Percentiles rank a stretch among this genome's conserved stretches.
Evolutionary conservation across 1,140 invertebrate genomes (phyloP).

Genomic region (Hypothenemus hampei): DNA sequence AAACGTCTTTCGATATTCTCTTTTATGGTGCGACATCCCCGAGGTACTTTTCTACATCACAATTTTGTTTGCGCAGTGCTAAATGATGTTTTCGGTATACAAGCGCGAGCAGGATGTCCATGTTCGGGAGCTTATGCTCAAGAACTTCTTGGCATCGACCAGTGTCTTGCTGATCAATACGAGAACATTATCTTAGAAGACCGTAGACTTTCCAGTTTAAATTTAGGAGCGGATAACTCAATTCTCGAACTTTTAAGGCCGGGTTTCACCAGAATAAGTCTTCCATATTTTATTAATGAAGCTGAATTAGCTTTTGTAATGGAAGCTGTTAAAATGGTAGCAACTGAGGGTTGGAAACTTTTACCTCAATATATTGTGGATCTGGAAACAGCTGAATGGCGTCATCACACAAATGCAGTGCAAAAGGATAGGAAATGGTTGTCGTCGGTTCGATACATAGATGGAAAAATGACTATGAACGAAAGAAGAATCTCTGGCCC

Average conservation of each 20-base stretch:
- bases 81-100: conserved; percentile 90
- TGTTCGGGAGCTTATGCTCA: conserved; percentile 81
- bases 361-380: conserved; percentile 83
- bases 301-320: conserved; percentile 75
- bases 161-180: conserved; percentile 67
- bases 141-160: conserved; percentile 77
- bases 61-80: conserved; percentile 84
- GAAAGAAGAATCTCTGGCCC: conserved; percentile 64
- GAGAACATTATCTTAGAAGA: conserved; percentile 72
- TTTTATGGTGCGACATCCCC: conserved; percentile 75
- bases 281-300: conserved; percentile 82
- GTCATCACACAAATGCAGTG: conserved; percentile 73
- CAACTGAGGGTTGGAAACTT: conserved; percentile 83
- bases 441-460: conserved; percentile 57
- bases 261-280: conserved; percentile 78
- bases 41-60: conserved; percentile 80
- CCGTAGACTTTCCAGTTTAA: conserved; percentile 58
- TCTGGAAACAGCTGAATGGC: conserved; percentile 84
- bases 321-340: conserved; percentile 81
- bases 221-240: conserved; percentile 59
- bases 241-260: conserved; percentile 72
- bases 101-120: conserved; percentile 79
- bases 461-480: conserved; percentile 69
- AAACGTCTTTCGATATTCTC: conserved; percentile 79
- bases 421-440: conserved; percentile 80